Conservation (phyloP, 2,888 invertebrate species). For the Drosophila atripex region DNA sequence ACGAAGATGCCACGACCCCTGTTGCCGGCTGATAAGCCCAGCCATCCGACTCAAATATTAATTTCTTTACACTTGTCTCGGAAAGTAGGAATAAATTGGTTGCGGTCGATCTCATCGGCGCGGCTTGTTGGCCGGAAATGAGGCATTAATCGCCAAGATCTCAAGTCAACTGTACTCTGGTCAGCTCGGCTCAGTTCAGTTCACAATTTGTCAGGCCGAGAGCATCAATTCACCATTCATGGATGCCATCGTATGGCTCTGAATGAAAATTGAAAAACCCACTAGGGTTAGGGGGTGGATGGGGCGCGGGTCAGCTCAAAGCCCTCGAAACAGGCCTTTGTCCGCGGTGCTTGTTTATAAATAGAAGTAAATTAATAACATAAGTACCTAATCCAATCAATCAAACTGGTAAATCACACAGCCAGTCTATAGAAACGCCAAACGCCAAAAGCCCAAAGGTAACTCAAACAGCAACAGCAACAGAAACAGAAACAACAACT, state of each 20-base stretch:
- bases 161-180: slow-evolving; percentile 32
- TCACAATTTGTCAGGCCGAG: slow-evolving; percentile 66
- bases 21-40: slow-evolving; percentile 40
- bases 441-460: slow-evolving; percentile 67
- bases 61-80: slow-evolving; percentile 68
- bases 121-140: slow-evolving; percentile 59
- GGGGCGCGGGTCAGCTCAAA: slow-evolving; percentile 9
- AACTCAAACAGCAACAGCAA: slow-evolving; percentile 48
- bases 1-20: slow-evolving; percentile 34
- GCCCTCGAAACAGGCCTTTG: slow-evolving; percentile 53
- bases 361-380: slow-evolving; percentile 82
- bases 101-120: slow-evolving; percentile 8
- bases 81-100: slow-evolving; percentile 44
- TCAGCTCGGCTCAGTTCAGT: slow-evolving; percentile 21
- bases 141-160: slow-evolving; percentile 61
- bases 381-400: slow-evolving; percentile 83
- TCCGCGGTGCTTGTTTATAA: slow-evolving; percentile 74
- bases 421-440: slow-evolving; percentile 62
- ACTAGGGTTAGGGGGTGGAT: slow-evolving; percentile 4
- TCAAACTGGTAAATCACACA: slow-evolving; percentile 80
- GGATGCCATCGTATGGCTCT: slow-evolving; percentile 52
- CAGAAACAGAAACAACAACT: slow-evolving; percentile 13
- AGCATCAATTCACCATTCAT: slow-evolving; percentile 59
- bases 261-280: slow-evolving; percentile 69
- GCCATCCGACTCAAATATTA: slow-evolving; percentile 56